Evolutionary conservation across 1,140 invertebrate genomes (phyloP), one percentile per base, ranked within the genome.

Genomic region (Eupristina koningsbergeri): DNA sequence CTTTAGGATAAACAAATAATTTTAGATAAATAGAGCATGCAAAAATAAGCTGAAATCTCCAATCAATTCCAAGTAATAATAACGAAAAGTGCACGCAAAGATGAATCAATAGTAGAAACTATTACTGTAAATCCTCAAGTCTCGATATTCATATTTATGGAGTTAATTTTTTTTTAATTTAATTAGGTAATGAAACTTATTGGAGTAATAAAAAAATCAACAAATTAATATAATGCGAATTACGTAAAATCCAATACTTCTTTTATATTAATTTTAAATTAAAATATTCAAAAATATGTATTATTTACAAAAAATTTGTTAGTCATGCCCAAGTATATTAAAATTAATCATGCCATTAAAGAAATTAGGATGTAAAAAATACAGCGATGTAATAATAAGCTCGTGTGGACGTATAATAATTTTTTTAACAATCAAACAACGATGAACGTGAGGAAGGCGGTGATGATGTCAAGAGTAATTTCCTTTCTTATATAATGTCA

Each of bases 401-500:
- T 58, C 26, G 6, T 26, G n/a, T 58, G 3, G 13, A 26, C 0
- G 5, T 19, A 22, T 22, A 26, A 58, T 58, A 1, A 58, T 26
- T 58, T 58, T 26, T 58, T 22, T 58, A 50, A 50, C 47, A 15
- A 17, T 58, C 26, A 6, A 6, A 26, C 22, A 26, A 26, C 53
- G 3, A 1, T 26, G 19, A 87, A 90, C 88, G 88, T 84, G 89
- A 87, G 89, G 89, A 85, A 88, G 89, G 89, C 89, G 90, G 89
- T 89, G 89, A 90, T 89, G 87, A 88, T 91, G 88, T 87, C 87
- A 83, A 89, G 85, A 89, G 87, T 83, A 83, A 83, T 83, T 83
- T 83, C 47, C 63, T 73, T 39, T 61, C 81, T 78, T 47, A 61
- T 73, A 39, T 63, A 3, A 45, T 26, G 64, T 31, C 39, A 29